Percentiles rank a stretch among this genome's conserved stretches.
These are phyloP conservation scores for Notamacropus eugenii DNA, from an alignment of 2,797 vertebrate genomes.

Conservation along the genomic window DNA sequence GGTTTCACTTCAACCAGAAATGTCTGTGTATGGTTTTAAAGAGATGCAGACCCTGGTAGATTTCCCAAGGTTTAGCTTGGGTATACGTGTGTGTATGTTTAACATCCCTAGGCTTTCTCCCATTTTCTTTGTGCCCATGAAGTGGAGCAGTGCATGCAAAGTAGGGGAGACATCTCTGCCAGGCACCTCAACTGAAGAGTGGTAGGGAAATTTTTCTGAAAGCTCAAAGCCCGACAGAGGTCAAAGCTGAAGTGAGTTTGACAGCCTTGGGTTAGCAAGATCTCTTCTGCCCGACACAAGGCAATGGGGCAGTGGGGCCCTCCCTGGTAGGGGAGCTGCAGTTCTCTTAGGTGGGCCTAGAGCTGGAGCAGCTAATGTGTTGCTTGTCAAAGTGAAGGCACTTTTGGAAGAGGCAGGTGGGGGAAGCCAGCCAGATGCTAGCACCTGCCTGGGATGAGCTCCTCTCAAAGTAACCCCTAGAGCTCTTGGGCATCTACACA, in stretches of 20 bases:
- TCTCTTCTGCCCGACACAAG: neutral
- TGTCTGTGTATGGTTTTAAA: slow-evolving; percentile 61
- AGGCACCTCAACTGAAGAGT: slow-evolving; percentile 36
- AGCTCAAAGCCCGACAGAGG: slow-evolving; percentile 60
- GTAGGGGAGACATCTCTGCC: slow-evolving; percentile 34
- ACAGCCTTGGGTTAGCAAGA: slow-evolving; percentile 7
- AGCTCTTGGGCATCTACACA: neutral
- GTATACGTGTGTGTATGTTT: neutral
- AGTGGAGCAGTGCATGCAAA: neutral
- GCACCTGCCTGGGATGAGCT: neutral
- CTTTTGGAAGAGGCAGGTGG: neutral
- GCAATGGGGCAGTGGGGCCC: neutral
- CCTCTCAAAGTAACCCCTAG: neutral
- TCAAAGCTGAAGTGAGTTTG: slow-evolving; percentile 39
- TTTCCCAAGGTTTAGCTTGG: slow-evolving; percentile 61
- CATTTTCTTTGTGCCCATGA: slow-evolving; percentile 29
- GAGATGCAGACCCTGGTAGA: slow-evolving; percentile 60
- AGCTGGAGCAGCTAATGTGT: neutral
- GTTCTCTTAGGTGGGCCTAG: neutral
- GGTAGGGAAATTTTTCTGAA: slow-evolving; percentile 62
- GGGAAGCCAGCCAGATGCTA: neutral
- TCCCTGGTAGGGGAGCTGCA: neutral
- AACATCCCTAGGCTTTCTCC: slow-evolving; percentile 35
- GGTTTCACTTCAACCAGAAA: slow-evolving; percentile 70
- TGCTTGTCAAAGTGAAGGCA: neutral